phyloP scores from a whole-genome alignment of 1,140 invertebrate genomes.

The Aphaenogaster rudis region DNA sequence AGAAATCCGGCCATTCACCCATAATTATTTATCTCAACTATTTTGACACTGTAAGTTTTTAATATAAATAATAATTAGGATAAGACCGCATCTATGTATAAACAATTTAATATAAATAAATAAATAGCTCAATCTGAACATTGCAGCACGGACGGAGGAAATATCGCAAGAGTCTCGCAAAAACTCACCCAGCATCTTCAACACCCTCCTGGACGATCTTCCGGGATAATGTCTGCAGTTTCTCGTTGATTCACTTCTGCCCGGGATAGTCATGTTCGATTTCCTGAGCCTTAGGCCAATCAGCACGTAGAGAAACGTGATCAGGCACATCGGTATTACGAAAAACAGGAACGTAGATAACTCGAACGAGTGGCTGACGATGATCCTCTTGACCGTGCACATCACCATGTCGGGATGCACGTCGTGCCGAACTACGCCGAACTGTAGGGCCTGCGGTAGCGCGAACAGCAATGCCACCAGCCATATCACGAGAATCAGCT shows the following conservation, averaged over 20 bases:
- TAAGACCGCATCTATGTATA: too few species aligned
- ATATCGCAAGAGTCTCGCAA: not conserved
- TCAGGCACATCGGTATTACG: conserved; percentile 94
- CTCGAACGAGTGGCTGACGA: conserved; percentile 92
- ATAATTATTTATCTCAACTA: not conserved
- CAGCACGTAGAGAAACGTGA: conserved; percentile 93
- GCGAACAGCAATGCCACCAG: conserved; percentile 91
- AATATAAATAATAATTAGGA: not conserved
- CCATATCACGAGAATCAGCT: conserved; percentile 91
- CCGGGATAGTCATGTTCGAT: conserved; percentile 86
- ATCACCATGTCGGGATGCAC: conserved; percentile 85
- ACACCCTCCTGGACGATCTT: conserved; percentile 88
- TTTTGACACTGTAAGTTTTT: not conserved
- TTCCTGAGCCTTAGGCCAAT: conserved; percentile 92
- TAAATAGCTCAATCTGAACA: not conserved
- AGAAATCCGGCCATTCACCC: not conserved
- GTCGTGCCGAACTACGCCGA: conserved; percentile 88
- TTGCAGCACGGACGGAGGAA: not conserved
- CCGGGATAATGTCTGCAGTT: conserved; percentile 79
- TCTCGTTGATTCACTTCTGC: conserved; percentile 65
- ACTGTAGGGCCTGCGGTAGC: conserved; percentile 92
- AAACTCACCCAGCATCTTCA: conserved; percentile 90
- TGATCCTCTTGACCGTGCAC: conserved; percentile 89
- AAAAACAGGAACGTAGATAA: conserved; percentile 96
- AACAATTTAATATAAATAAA: not conserved